These are phyloP conservation scores for Meliscaeva auricollis DNA, from an alignment of 2,888 invertebrate species.

Conservation along the genomic window DNA sequence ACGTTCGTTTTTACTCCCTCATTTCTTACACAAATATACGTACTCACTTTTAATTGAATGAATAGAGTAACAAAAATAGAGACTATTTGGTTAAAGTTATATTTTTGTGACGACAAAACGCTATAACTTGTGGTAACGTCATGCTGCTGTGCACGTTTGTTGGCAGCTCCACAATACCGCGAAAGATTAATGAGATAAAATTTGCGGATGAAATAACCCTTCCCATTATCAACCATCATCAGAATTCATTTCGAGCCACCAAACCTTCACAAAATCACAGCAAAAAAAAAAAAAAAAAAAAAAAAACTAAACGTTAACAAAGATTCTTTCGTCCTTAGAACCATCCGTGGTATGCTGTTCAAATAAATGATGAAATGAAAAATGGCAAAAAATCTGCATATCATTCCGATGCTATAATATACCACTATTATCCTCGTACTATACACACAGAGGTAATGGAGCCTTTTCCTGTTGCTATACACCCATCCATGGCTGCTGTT, in stretches of 20 bases:
- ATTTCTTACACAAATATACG: constrained; percentile 51
- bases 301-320: constrained; percentile 49
- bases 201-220: constrained; percentile 71
- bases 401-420: constrained; percentile 67
- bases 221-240: constrained; percentile 24
- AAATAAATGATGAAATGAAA: constrained; percentile 72
- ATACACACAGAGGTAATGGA: constrained; percentile 72
- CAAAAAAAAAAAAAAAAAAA: constrained; percentile 58
- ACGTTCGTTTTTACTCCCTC: background rate
- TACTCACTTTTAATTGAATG: constrained; percentile 66
- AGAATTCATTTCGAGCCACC: constrained; percentile 13
- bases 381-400: constrained; percentile 76
- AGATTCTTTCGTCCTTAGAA: constrained; percentile 37
- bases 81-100: constrained; percentile 43
- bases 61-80: constrained; percentile 34
- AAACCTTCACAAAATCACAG: constrained; percentile 39
- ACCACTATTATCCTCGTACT: background rate
- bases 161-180: constrained; percentile 74
- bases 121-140: constrained; percentile 61
- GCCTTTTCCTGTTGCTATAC: constrained; percentile 56
- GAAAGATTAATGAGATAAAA: constrained; percentile 75
- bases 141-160: constrained; percentile 58
- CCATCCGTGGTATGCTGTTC: background rate
- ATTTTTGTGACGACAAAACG: constrained; percentile 56
- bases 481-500: constrained; percentile 50